Evolutionary conservation across 1,140 invertebrate genomes (phyloP).

Genomic region (Yoshiicerus persimilis): DNA sequence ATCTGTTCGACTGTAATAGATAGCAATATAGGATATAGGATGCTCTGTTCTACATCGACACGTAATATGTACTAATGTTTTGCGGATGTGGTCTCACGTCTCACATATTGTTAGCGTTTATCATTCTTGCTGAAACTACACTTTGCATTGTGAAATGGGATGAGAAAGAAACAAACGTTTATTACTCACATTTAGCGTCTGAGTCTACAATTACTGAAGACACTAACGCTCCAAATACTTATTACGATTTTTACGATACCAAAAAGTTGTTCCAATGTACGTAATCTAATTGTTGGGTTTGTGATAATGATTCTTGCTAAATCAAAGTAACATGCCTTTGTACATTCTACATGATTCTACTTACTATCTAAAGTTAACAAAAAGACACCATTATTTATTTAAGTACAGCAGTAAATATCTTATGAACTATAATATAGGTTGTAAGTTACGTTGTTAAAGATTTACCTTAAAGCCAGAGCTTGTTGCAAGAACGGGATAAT

Average conservation of each 20-base stretch:
- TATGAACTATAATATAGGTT: neutral
- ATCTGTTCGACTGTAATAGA: neutral
- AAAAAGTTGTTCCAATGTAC: neutral
- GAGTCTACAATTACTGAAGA: neutral
- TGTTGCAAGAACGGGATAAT: conserved; percentile 48
- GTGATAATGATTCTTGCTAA: neutral
- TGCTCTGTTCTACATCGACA: neutral
- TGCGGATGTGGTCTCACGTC: neutral
- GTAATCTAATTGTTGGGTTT: neutral
- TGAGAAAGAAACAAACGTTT: neutral
- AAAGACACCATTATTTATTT: too few species aligned
- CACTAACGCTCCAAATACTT: neutral
- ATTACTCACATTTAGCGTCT: neutral
- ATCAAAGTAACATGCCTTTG: neutral
- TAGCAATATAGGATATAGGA: neutral
- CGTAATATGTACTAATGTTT: neutral
- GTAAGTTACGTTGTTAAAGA: neutral
- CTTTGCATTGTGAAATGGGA: neutral
- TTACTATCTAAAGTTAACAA: too few species aligned
- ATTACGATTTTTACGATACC: neutral
- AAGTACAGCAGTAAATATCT: too few species aligned
- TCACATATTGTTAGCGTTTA: neutral
- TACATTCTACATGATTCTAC: too few species aligned
- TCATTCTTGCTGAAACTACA: neutral
- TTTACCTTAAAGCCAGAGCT: conserved; percentile 43